phyloP scores from a whole-genome alignment of 2,888 invertebrate species.

The Polydrusus cervinus region DNA sequence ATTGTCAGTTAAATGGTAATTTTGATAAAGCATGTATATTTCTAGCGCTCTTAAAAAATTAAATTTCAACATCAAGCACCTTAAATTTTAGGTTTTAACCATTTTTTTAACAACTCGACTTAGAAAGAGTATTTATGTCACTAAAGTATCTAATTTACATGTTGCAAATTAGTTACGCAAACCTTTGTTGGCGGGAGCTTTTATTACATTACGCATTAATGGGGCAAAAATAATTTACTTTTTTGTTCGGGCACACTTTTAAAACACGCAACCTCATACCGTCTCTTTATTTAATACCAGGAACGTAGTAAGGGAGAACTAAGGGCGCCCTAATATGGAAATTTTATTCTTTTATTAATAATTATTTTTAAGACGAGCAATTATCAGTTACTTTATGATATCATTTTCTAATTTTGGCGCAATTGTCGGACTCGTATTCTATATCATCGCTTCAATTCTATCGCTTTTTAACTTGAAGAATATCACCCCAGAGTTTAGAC shows the following conservation, averaged over 20 bases:
- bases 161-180: conserved; percentile 24
- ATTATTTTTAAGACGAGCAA: no score
- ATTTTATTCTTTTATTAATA: no score
- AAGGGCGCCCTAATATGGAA: no score
- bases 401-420: no score
- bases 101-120: not conserved
- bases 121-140: conserved; percentile 6
- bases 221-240: conserved; percentile 27
- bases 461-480: no score
- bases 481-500: no score
- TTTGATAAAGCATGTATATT: no score
- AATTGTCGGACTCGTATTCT: no score
- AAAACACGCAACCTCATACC: conserved; percentile 19
- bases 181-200: conserved; percentile 20
- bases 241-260: conserved; percentile 8
- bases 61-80: not conserved
- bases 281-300: conserved; percentile 7
- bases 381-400: no score
- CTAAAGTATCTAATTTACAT: conserved; percentile 20
- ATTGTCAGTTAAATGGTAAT: no score
- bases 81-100: not conserved
- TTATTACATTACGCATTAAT: conserved; percentile 19
- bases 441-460: no score
- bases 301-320: not conserved
- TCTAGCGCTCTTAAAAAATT: no score